These are phyloP conservation scores for Saguinus imperator DNA, from an alignment of 2,113 vertebrate species.

Conservation along the genomic window DNA sequence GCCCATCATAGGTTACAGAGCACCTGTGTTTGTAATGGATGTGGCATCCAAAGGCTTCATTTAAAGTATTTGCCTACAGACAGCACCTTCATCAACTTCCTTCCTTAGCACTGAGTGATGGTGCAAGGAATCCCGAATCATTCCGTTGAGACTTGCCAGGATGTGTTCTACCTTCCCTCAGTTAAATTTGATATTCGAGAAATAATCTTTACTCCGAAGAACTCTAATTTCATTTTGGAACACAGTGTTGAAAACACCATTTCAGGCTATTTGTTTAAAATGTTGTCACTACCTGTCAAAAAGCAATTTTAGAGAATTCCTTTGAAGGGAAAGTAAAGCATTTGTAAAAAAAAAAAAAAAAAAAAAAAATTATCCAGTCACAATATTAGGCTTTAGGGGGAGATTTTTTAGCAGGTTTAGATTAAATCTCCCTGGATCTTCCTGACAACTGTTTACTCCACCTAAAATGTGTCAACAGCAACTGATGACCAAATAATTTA, in stretches of 20 bases:
- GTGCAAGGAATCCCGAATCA: neutral
- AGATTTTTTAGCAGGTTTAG: slow-evolving; percentile 2
- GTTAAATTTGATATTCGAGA: slow-evolving; percentile 23
- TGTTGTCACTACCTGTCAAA: slow-evolving; percentile 40
- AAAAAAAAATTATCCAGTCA: neutral
- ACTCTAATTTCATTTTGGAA: slow-evolving; percentile 44
- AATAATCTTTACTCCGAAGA: neutral
- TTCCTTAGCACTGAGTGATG: neutral
- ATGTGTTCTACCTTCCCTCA: neutral
- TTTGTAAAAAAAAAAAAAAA: slow-evolving; percentile 38
- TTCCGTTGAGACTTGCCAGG: neutral
- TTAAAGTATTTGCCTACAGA: neutral
- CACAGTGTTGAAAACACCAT: slow-evolving; percentile 1
- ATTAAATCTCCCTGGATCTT: neutral
- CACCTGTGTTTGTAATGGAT: neutral
- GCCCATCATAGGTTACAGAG: neutral
- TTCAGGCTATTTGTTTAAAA: slow-evolving; percentile 51
- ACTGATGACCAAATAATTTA: neutral
- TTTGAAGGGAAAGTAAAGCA: neutral
- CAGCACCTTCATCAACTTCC: neutral
- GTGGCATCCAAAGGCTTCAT: neutral
- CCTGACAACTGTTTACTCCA: neutral
- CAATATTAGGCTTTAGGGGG: neutral
- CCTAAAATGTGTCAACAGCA: slow-evolving; percentile 14
- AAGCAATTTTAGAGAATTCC: slow-evolving; percentile 53